Percentiles rank a stretch among this genome's conserved stretches.
Evolutionary conservation across 1,140 invertebrate species (phyloP).

Genomic region (Drosophila virilis): DNA sequence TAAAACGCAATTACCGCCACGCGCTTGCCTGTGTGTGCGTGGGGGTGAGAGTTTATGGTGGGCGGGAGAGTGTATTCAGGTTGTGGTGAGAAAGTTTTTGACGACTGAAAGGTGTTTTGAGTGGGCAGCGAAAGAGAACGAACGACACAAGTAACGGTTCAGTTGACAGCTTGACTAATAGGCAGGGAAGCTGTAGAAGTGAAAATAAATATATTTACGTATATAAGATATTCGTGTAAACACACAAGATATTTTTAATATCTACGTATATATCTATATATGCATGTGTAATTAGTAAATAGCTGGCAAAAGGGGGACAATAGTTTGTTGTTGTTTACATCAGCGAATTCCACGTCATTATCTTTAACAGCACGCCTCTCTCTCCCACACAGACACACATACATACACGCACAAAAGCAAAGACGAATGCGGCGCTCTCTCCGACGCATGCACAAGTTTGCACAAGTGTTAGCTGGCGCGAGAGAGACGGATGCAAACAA

Average conservation of each 20-base stretch:
- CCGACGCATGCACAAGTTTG: neutral
- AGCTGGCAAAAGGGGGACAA: neutral
- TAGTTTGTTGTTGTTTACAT: constrained; percentile 35
- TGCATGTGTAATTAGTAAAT: neutral
- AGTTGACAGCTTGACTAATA: neutral
- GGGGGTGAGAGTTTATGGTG: constrained; percentile 14
- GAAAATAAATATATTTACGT: constrained; percentile 1
- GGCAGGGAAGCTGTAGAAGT: neutral
- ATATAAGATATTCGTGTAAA: neutral
- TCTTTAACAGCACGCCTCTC: neutral
- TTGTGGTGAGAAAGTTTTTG: constrained; percentile 30
- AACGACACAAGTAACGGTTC: neutral
- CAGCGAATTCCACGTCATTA: neutral
- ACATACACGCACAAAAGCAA: constrained; percentile 1
- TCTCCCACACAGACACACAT: neutral
- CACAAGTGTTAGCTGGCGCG: neutral
- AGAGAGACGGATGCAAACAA: neutral
- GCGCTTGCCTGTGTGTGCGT: neutral
- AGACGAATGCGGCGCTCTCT: constrained; percentile 13
- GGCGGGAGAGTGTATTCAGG: constrained; percentile 6
- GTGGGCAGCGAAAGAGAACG: neutral
- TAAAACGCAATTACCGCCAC: constrained; percentile 68
- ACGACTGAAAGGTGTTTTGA: neutral
- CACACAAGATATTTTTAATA: neutral
- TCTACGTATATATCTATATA: neutral